Evolutionary conservation across 2,113 vertebrate species (phyloP), one percentile per base, ranked within the genome.

Genomic region (Psettodes erumei): DNA sequence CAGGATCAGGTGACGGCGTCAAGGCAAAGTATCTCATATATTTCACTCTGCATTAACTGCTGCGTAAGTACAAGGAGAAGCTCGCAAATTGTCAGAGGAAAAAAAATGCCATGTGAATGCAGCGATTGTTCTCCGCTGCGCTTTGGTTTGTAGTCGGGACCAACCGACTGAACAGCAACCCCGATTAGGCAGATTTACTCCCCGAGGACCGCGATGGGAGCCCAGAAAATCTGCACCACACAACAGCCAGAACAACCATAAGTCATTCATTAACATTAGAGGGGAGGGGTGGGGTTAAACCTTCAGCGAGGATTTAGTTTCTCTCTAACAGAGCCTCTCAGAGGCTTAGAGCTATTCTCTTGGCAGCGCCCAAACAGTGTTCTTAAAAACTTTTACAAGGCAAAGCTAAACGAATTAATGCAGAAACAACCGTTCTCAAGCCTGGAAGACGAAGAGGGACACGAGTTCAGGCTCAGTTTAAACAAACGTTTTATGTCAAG

Each of bases 261-360:
- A 87, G 72, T 88, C 82, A 84, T 79, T 91, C 78, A 75, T 90
- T 89, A 88, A 65, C 84, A 79, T 68, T 76, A 83, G 50, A 47
- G 73, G n/a, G n/a, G 59, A 76, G 82, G 71, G 86, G 75, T 38
- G 61, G 75, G 55, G 79, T 78, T 89, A 76, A 92, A 75, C 79
- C 85, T 88, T 66, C 60, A 50, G 77, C 58, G 43, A 21, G 88
- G 90, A 66, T 90, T 92, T 91, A 85, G 81, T 88, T 90, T 85
- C 87, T 85, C 82, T 88, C 78, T 19, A 79, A 60, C 81, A 77
- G 81, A 90, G 84, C 84, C 70, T 89, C 70, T 83, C 73, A 82
- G 47, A 90, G 79, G 88, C 87, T 91, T 91, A 87, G 40, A 80
- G 75, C 83, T 72, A 83, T 87, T 89, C 82, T 85, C 85, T 76